Percentiles rank a stretch among this genome's conserved stretches.
These are phyloP conservation scores for Meta bourneti DNA, from an alignment of 2,888 invertebrate species.

Conservation along the genomic window DNA sequence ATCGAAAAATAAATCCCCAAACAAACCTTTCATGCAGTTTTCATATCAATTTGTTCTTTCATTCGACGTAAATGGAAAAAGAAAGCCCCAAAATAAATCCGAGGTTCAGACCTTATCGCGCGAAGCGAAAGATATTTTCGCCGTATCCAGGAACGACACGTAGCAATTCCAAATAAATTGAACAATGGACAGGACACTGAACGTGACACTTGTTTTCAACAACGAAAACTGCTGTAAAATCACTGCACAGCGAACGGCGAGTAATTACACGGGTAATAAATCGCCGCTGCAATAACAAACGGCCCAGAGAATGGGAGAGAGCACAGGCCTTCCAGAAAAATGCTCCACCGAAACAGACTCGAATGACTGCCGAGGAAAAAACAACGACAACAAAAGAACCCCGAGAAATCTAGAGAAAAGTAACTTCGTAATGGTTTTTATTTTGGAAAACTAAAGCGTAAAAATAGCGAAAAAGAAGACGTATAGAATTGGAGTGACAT, in stretches of 20 bases:
- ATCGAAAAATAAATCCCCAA: not conserved
- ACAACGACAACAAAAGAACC: not conserved
- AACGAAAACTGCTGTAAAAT: constrained; percentile 43
- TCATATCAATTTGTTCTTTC: not conserved
- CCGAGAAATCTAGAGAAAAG: constrained; percentile 19
- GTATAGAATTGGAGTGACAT: constrained; percentile 9
- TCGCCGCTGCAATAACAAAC: constrained; percentile 50
- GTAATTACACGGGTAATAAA: constrained; percentile 54
- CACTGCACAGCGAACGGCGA: constrained; percentile 22
- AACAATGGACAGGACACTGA: constrained; percentile 24
- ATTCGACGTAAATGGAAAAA: not conserved
- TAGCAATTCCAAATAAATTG: constrained; percentile 47
- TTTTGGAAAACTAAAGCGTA: constrained; percentile 13
- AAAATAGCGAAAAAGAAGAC: not conserved
- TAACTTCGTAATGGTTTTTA: constrained; percentile 42
- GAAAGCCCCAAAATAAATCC: constrained; percentile 10
- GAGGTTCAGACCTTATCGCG: not conserved
- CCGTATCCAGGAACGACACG: constrained; percentile 1
- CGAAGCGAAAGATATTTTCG: constrained; percentile 8
- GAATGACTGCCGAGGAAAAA: no score
- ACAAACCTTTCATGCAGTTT: constrained; percentile 15
- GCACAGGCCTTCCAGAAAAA: constrained; percentile 34
- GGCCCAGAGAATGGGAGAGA: not conserved
- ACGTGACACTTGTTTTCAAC: constrained; percentile 60
- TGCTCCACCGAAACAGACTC: not conserved